Base-by-base conservation (phyloP, 2,888 invertebrate species). In the Cloeon dipterum region DNA sequence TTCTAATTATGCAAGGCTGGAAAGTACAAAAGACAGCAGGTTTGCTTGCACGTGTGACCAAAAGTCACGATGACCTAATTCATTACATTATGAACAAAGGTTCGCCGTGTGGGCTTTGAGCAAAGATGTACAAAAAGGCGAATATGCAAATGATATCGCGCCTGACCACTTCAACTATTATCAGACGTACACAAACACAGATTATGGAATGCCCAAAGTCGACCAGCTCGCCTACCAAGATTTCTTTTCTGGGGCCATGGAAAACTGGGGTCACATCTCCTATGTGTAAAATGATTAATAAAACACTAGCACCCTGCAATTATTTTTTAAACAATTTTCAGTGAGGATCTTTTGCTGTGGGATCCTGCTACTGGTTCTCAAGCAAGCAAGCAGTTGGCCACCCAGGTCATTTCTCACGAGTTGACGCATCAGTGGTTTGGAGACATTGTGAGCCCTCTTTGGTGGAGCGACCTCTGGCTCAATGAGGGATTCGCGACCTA, bases 201-300 rank as follows among this genome's bases (percentile, higher is more conserved):
- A 65, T 3, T 83, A 75, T 57, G 77, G 79, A 0, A 49, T 88
- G 36, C 70, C 75, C 0, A 88, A 88, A 57, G 70, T 81, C 42
- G 89, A 91, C 51, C 81, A 89, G 82, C 74, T 85, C n/a, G 89
- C 86, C 1, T 58, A 91, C 39, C 88, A 89, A 0, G 88, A 89
- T 53, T 89, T 88, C 51, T 69, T 74, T 37, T 79, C 81, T 3
- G 83, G 81, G 0, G 88, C 86, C 1, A 88, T 88, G 86, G 88
- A 70, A 50, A 70, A 70, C 49, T 78, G 79, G 76, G 74, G 85
- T 3, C 60, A 88, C 40, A 74, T 89, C 44, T 86, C 85, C 0
- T 88, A 82, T 59, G 58, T 74, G 57, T 59, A 44, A 8, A 23
- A 11, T 11, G 7, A 8, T 10, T 10, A 5, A 21, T 8, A 11